Conservation (phyloP, 2,888 invertebrate species). For the Ditula angustiorana region DNA sequence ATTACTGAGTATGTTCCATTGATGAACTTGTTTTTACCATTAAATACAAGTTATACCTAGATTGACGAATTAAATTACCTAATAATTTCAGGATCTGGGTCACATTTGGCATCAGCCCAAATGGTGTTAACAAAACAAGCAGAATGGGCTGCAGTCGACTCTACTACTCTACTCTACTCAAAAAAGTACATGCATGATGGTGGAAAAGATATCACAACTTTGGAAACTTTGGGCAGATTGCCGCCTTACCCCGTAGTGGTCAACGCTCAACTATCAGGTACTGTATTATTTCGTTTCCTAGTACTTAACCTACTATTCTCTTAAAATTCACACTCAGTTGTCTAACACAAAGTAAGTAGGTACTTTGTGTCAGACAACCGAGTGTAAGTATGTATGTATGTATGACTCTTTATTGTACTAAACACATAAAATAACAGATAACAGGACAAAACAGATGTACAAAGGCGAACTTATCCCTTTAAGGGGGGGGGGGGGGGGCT, state of each 20-base stretch:
- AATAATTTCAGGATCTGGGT: slow-evolving; percentile 79
- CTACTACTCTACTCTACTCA: slow-evolving; percentile 83
- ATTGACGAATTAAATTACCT: slow-evolving; percentile 1
- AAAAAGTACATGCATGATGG: slow-evolving; percentile 84
- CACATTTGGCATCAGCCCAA: slow-evolving; percentile 86
- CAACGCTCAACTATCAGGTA: slow-evolving; percentile 85
- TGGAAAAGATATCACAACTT: slow-evolving; percentile 82
- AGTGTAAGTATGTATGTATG: no score
- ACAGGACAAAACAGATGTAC: no score
- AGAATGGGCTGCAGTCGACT: slow-evolving; percentile 88
- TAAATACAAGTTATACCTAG: not conserved
- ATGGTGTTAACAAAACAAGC: slow-evolving; percentile 87
- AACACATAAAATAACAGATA: no score
- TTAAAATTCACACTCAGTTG: not conserved
- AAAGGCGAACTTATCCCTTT: no score
- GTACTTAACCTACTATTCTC: not conserved
- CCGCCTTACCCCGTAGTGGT: slow-evolving; percentile 88
- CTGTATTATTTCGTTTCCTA: not conserved
- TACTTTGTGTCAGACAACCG: no score
- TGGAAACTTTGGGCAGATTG: slow-evolving; percentile 88
- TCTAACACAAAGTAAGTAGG: not conserved
- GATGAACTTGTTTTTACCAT: not conserved
- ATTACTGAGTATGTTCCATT: slow-evolving; percentile 71
- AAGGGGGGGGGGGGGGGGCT: no score
- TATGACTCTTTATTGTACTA: no score